A percentile compares a stretch with the other conserved stretches of the same genome.
phyloP scores from a whole-genome alignment of 1,140 invertebrate genomes.

The Helicoverpa armigera region DNA sequence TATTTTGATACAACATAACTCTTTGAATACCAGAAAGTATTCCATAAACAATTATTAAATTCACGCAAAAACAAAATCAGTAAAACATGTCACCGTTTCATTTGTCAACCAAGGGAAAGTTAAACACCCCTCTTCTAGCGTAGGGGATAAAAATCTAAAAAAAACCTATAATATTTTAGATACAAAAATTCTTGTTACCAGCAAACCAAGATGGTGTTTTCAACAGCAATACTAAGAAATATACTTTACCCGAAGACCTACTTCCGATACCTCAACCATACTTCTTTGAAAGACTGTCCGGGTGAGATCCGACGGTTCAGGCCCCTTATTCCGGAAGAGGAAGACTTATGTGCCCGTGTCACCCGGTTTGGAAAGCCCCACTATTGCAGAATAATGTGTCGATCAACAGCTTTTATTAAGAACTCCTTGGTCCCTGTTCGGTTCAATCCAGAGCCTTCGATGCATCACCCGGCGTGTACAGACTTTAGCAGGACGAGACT shows the following conservation, averaged over 20 bases:
- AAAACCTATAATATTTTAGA: too few species aligned
- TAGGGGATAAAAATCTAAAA: too few species aligned
- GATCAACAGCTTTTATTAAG: too few species aligned
- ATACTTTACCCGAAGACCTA: neutral
- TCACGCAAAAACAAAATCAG: too few species aligned
- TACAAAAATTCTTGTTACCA: too few species aligned
- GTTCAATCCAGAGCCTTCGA: neutral
- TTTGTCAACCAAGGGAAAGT: neutral
- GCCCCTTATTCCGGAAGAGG: neutral
- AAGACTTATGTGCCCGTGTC: neutral
- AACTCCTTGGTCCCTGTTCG: neutral
- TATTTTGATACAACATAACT: too few species aligned
- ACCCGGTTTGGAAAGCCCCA: neutral
- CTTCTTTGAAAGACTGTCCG: neutral
- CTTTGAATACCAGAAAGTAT: too few species aligned
- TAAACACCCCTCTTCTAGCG: too few species aligned
- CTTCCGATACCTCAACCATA: neutral
- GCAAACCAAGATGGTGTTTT: neutral
- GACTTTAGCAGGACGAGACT: neutral
- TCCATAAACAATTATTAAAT: neutral
- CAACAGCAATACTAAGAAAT: neutral
- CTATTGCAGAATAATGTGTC: neutral
- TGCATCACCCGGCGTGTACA: neutral
- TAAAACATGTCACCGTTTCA: neutral
- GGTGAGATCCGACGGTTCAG: neutral